phyloP scores from a whole-genome alignment of 2,888 invertebrate species.

The Drosophila multiciliata region DNA sequence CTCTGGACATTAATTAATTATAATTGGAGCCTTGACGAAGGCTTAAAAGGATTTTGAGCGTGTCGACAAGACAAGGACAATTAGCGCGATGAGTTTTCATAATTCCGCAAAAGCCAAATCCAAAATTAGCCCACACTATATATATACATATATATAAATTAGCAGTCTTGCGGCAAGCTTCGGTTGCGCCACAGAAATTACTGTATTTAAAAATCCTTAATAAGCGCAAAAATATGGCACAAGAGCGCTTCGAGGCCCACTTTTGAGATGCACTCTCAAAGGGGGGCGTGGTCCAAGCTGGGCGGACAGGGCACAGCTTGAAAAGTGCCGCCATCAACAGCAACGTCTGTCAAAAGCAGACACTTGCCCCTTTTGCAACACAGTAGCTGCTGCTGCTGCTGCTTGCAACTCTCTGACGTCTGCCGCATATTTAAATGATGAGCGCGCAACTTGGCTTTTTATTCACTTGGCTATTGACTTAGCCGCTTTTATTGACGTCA shows the following conservation, averaged over 20 bases:
- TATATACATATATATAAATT: slow-evolving; percentile 46
- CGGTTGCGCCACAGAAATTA: slow-evolving; percentile 55
- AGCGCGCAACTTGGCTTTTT: slow-evolving; percentile 19
- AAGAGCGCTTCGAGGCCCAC: slow-evolving; percentile 30
- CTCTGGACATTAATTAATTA: slow-evolving; percentile 34
- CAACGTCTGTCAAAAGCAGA: neutral
- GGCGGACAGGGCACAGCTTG: slow-evolving; percentile 31
- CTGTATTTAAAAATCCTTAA: slow-evolving; percentile 79
- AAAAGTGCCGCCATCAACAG: slow-evolving; percentile 59
- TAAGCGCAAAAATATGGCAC: slow-evolving; percentile 73
- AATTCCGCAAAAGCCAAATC: slow-evolving; percentile 53
- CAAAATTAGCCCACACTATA: slow-evolving; percentile 48
- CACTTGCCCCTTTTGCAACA: neutral
- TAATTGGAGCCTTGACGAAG: slow-evolving; percentile 44
- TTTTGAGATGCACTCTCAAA: slow-evolving; percentile 48
- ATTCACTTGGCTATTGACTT: slow-evolving; percentile 15
- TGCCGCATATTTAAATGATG: slow-evolving; percentile 64
- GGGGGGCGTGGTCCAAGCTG: slow-evolving; percentile 13
- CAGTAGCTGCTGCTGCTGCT: slow-evolving; percentile 47
- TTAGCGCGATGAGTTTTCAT: slow-evolving; percentile 74
- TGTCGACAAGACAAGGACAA: slow-evolving; percentile 50
- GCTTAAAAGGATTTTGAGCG: slow-evolving; percentile 70
- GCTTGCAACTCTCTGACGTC: slow-evolving; percentile 27
- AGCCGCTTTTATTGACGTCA: slow-evolving; percentile 25
- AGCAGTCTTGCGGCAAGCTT: slow-evolving; percentile 48